Evolutionary conservation across 2,797 vertebrate species (phyloP), one percentile per base, ranked within the genome.

Genomic region (Gila robusta): DNA sequence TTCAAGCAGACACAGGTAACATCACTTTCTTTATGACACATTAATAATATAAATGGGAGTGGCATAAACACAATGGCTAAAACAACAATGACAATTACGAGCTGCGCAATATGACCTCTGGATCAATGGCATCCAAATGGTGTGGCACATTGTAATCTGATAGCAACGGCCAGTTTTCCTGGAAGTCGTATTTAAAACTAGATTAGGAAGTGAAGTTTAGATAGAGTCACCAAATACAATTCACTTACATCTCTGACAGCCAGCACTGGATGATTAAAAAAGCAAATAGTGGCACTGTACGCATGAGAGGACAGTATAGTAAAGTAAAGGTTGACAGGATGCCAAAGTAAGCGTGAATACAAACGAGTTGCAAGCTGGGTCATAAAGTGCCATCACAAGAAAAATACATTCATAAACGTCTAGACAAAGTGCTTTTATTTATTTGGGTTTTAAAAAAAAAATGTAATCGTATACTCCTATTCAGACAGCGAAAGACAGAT

Each of bases 201-300:
- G 3, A 84, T 84, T 69, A 77, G 62, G 14, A 83, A 77, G 59
- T 39, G 16, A 23, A 9, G 73, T 67, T 77, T 69, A 14, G 44
- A 84, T 39, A 37, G 26, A 44, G 44, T 69, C 10, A 84, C 41
- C 62, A 41, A 76, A 69, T 37, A 19, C 12, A 35, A 37, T 52
- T 44, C 39, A 21, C 28, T 19, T 10, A 19, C 21, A 77, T 66
- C 56, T 83, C 62, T 37, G 62, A 64, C 69, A 52, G 82, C 23
- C 41, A 44, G 69, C 52, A 62, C 0, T 14, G 35, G 3, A 10
- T 19, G 66, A 37, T 35, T 83, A 49, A 23, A 35, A 74, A 64
- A 73, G 59, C 12, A 76, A 83, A 83, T 19, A 83, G 28, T 44
- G 52, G 81, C 81, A 23, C 16, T 82, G 28, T 6, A 56, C 26